A percentile compares a stretch with the other conserved stretches of the same genome.
Evolutionary conservation across 2,888 invertebrate species (phyloP).

Genomic region (Andrena haemorrhoa): DNA sequence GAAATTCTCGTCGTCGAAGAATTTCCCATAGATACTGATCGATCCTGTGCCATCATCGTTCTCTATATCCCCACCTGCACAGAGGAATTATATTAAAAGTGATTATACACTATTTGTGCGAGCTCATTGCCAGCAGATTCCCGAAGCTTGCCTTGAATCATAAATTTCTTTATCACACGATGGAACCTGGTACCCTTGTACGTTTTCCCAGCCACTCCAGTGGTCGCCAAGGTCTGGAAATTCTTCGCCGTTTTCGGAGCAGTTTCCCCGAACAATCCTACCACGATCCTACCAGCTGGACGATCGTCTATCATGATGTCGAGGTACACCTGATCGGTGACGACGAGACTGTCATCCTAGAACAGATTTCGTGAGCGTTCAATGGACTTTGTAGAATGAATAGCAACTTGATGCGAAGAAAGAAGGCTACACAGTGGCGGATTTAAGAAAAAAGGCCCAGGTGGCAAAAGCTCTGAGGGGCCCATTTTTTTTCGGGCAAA

Average conservation of each 20-base stretch:
- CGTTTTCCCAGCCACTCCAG: constrained; percentile 90
- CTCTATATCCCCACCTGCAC: constrained; percentile 93
- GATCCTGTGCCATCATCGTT: constrained; percentile 93
- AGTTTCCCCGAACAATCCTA: constrained; percentile 95
- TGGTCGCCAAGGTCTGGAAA: constrained; percentile 92
- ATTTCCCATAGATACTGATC: constrained; percentile 93
- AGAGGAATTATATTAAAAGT: not conserved
- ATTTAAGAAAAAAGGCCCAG: too few species aligned
- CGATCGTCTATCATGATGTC: constrained; percentile 92
- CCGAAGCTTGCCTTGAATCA: constrained; percentile 93
- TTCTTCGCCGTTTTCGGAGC: constrained; percentile 95
- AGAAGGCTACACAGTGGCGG: not conserved
- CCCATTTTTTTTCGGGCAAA: too few species aligned
- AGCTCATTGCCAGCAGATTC: not conserved
- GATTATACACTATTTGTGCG: not conserved
- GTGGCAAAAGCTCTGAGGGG: too few species aligned
- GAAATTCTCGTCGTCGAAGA: constrained; percentile 95
- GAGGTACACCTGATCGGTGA: constrained; percentile 93
- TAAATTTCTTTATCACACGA: constrained; percentile 94
- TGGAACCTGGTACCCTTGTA: constrained; percentile 94
- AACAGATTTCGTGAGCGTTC: constrained; percentile 69
- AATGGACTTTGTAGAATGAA: not conserved
- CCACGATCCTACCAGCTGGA: constrained; percentile 90
- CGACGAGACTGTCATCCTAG: constrained; percentile 88
- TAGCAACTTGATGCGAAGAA: not conserved